phyloP scores from a whole-genome alignment of 2,888 invertebrate genomes.

The Tethea ocularis region DNA sequence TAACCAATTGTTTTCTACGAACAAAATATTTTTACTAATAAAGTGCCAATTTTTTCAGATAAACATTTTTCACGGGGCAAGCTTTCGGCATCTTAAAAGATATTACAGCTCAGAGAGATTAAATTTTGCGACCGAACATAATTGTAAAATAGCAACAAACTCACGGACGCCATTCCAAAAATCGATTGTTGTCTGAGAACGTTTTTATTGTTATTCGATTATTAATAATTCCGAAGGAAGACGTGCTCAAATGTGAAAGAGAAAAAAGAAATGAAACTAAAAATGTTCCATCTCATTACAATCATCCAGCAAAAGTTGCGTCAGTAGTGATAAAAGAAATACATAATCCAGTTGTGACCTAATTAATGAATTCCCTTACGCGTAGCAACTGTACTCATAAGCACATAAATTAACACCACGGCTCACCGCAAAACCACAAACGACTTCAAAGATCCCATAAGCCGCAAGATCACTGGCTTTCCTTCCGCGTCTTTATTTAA shows the following conservation, averaged over 20 bases:
- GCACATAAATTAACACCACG: not conserved
- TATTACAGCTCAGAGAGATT: not conserved
- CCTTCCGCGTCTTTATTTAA: constrained; percentile 46
- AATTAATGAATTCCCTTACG: not conserved
- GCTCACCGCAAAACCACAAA: constrained; percentile 8
- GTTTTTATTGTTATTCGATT: not conserved
- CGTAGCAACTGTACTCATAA: constrained; percentile 4
- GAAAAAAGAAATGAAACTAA: not conserved
- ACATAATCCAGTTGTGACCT: not conserved
- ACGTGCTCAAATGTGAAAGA: not conserved
- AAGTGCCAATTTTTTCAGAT: too few relatives aligned
- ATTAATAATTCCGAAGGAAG: not conserved
- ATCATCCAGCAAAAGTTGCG: not conserved
- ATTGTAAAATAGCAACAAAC: constrained; percentile 30
- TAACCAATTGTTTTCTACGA: too few relatives aligned
- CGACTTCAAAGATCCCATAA: constrained; percentile 13
- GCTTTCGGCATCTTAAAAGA: not conserved
- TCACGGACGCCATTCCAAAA: constrained; percentile 34
- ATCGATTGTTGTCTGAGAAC: constrained; percentile 17
- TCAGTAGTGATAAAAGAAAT: not conserved
- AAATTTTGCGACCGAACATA: constrained; percentile 20
- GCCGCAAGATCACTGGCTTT: constrained; percentile 14
- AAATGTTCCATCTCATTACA: not conserved
- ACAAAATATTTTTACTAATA: too few relatives aligned
- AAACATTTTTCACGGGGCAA: not conserved